Evolutionary conservation across 2,113 vertebrate genomes (phyloP).

Genomic region (Pollachius pollachius): DNA sequence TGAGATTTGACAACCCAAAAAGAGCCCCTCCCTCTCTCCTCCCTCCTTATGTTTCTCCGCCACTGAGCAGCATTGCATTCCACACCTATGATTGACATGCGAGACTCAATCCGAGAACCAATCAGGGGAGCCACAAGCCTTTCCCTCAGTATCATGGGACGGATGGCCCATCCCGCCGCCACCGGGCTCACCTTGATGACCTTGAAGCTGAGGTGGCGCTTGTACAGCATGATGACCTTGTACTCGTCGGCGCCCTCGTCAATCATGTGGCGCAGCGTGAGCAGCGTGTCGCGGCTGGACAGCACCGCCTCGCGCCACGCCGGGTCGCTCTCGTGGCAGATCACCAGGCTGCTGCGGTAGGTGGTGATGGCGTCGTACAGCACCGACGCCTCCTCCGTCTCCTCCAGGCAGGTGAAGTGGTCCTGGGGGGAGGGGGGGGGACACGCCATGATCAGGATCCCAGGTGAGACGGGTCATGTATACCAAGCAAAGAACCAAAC

Average conservation of each 20-base stretch:
- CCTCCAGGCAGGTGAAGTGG: conserved; percentile 97
- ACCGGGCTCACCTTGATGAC: conserved; percentile 92
- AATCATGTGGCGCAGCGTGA: conserved; percentile 92
- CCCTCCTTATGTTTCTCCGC: no score
- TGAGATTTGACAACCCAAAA: background rate
- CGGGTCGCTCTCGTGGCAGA: conserved; percentile 94
- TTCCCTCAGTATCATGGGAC: no score
- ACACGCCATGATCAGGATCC: no score
- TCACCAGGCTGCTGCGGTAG: conserved; percentile 89
- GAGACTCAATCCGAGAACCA: no score
- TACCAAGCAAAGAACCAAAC: background rate
- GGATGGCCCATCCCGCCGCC: no score
- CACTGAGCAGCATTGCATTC: no score
- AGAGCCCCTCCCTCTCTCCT: no score
- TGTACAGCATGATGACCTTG: conserved; percentile 98
- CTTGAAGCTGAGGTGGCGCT: conserved; percentile 93
- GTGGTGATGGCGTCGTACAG: conserved; percentile 89
- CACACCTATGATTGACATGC: no score
- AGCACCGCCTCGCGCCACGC: conserved; percentile 92
- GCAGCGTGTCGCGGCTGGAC: conserved; percentile 88
- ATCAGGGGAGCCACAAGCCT: no score
- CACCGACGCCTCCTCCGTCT: conserved; percentile 88
- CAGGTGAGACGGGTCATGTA: background rate
- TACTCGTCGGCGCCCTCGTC: conserved; percentile 94
- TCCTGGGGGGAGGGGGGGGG: conserved; percentile 69